phyloP scores from a whole-genome alignment of 2,113 vertebrate genomes.

The Irena cyanogastra region DNA sequence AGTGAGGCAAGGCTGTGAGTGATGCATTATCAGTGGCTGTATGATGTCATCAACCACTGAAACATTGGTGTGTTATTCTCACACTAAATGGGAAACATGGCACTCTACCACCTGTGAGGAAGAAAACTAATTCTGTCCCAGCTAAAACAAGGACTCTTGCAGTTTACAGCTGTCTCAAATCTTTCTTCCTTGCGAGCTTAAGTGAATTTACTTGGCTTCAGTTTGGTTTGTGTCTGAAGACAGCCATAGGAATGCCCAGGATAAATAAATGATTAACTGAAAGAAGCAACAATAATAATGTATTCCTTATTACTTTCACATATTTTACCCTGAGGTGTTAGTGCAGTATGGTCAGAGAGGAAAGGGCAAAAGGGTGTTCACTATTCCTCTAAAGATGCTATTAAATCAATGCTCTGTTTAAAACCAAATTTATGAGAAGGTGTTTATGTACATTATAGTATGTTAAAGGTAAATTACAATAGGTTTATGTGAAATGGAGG shows the following conservation, averaged over 20 bases:
- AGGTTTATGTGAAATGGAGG: not conserved
- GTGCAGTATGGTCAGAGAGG: not conserved
- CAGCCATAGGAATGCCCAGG: not conserved
- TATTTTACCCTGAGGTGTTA: not conserved
- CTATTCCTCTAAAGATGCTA: not conserved
- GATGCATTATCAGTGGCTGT: not conserved
- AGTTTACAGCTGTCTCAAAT: not conserved
- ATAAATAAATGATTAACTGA: not conserved
- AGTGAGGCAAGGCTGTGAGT: rapidly evolving
- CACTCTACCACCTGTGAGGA: not conserved
- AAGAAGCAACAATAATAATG: not conserved
- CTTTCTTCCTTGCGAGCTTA: not conserved
- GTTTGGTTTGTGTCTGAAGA: not conserved
- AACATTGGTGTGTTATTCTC: rapidly evolving
- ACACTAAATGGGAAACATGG: not conserved
- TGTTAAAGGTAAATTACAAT: not conserved
- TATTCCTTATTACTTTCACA: not conserved
- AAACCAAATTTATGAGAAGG: not conserved
- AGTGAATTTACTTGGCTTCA: not conserved
- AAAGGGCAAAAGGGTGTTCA: not conserved
- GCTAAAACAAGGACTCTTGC: not conserved
- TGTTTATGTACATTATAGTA: not conserved
- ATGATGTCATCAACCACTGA: not conserved
- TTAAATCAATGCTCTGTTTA: not conserved
- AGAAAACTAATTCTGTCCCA: not conserved